Evolutionary conservation across 2,888 invertebrate species (phyloP).

Genomic region (Drosophila formosana): DNA sequence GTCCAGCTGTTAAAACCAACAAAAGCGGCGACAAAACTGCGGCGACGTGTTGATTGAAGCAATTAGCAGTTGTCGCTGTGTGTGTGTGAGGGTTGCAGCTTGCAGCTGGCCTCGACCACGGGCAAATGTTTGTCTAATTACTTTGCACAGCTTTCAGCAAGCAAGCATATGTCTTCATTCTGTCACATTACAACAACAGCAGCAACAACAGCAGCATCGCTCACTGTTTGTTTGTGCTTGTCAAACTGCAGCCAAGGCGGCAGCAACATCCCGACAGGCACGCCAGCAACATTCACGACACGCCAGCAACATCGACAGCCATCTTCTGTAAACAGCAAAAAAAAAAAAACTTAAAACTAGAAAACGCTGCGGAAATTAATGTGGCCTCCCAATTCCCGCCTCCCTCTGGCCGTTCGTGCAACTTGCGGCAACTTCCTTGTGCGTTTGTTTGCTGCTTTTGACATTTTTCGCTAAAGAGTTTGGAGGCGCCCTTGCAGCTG

Average conservation of each 20-base stretch:
- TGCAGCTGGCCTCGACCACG: conserved; percentile 55
- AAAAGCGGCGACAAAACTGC: conserved; percentile 58
- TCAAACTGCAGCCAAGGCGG: conserved; percentile 53
- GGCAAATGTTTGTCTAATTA: conserved; percentile 83
- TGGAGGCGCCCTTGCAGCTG: conserved; percentile 45
- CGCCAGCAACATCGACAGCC: conserved; percentile 55
- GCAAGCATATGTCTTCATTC: conserved; percentile 82
- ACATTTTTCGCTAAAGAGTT: conserved; percentile 44
- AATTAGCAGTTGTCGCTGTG: conserved; percentile 75
- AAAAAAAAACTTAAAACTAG: conserved; percentile 19
- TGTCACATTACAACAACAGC: conserved; percentile 55
- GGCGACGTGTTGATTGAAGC: conserved; percentile 82
- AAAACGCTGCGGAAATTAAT: conserved; percentile 74
- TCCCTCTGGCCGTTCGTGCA: not conserved
- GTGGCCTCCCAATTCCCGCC: conserved; percentile 46
- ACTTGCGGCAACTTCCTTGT: conserved; percentile 45
- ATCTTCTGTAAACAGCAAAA: conserved; percentile 55
- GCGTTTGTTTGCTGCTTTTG: conserved; percentile 47
- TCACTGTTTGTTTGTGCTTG: conserved; percentile 73
- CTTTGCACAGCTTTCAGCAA: conserved; percentile 82
- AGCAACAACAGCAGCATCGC: conserved; percentile 29
- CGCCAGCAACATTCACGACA: conserved; percentile 57
- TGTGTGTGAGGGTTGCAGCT: conserved; percentile 36
- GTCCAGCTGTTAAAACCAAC: conserved; percentile 49
- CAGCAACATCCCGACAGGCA: conserved; percentile 48